Base-by-base conservation (phyloP, 2,888 invertebrate species). In the Abscondita cerata region DNA sequence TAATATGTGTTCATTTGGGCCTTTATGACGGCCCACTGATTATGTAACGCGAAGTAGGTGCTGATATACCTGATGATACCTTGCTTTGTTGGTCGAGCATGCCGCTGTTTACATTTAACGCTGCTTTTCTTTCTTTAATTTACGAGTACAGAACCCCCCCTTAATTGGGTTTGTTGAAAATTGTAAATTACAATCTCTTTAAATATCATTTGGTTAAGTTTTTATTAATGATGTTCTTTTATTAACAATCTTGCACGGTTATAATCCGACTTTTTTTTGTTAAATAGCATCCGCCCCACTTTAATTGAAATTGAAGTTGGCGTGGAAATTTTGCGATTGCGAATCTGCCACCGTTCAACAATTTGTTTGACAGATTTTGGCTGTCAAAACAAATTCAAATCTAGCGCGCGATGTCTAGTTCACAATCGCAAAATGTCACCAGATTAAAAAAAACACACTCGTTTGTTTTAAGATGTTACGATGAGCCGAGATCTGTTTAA, bases 1-100 rank as follows among this genome's bases (percentile, higher is more conserved):
- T 71, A 72, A 72, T 66, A 68, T 73, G 70, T 70, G 69, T 73
- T 74, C 73, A 73, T 74, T 62, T 73, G 70, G 71, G 70, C 67
- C 72, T 71, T 74, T 74, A 73, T 73, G 72, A 72, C 68, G 70
- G 70, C 72, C 73, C 73, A 72, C 71, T 72, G 73, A 73, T 73
- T 73, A 73, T 71, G 66, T 70, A 72, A 70, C 66, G 64, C 69
- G 64, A 71, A 72, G 70, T 72, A 71, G 72, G 72, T 70, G 72
- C 69, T 72, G 72, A 72, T 70, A 67, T 68, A 72, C 70, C 65
- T 65, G 61, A 62, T 66, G 64, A 64, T 64, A 65, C 57, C 62
- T 65, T 58, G 47, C 62, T 69, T 67, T 65, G 65, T 68, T 68
- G 51, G 59, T 62, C 63, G 59, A 59, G 54, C 60, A 62, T 62